These are phyloP conservation scores for Beroe forskalii DNA, from an alignment of 37 sponge, comb jelly and placozoan genomes.

Conservation along the genomic window DNA sequence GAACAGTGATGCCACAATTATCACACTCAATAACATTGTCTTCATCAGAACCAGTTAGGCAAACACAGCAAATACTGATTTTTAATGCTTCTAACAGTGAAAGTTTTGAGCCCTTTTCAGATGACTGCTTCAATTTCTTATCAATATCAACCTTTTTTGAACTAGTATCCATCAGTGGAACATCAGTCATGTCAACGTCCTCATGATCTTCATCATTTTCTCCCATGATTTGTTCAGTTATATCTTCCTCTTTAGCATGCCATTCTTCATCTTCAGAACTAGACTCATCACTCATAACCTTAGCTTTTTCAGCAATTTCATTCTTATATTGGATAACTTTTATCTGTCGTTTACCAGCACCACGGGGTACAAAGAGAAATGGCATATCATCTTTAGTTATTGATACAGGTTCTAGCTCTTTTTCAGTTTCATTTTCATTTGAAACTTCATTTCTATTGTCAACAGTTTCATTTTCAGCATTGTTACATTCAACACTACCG, in stretches of 20 bases:
- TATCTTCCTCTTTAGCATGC: conserved; percentile 32
- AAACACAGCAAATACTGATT: conserved; percentile 55
- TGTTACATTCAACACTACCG: background rate
- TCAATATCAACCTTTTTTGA: background rate
- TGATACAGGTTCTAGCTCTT: background rate
- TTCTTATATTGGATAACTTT: conserved; percentile 32
- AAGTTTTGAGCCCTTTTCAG: background rate
- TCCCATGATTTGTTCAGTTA: background rate
- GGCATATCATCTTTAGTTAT: conserved; percentile 8
- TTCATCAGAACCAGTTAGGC: conserved; percentile 1
- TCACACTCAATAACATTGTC: conserved; percentile 38
- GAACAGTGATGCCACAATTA: conserved; percentile 46
- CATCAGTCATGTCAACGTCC: conserved; percentile 13
- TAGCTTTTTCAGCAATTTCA: conserved; percentile 42
- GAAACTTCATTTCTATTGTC: background rate
- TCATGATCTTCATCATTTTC: conserved; percentile 42
- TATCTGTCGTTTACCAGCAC: conserved; percentile 22
- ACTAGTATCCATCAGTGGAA: background rate
- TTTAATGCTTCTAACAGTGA: background rate
- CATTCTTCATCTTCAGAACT: conserved; percentile 62
- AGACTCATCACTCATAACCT: conserved; percentile 32
- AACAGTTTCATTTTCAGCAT: background rate
- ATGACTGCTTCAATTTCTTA: background rate
- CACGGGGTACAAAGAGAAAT: conserved; percentile 13
- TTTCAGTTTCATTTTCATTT: conserved; percentile 13